phyloP scores from a whole-genome alignment of 2,888 invertebrate species.

The Oligia strigilis region DNA sequence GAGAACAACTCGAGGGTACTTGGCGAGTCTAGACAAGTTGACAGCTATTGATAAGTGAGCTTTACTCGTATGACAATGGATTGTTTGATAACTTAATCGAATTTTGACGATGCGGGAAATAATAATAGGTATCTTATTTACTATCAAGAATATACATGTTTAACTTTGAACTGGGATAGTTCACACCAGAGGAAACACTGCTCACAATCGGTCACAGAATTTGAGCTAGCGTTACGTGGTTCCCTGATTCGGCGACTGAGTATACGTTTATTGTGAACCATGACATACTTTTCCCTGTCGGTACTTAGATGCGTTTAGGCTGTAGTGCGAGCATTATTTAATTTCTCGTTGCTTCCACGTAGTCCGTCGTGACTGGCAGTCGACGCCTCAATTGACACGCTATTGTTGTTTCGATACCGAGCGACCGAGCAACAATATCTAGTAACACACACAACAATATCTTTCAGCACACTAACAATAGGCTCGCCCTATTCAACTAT shows the following conservation, averaged over 20 bases:
- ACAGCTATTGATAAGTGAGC: neutral
- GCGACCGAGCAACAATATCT: slow-evolving; percentile 1
- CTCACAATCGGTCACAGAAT: neutral
- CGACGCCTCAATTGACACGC: slow-evolving; percentile 23
- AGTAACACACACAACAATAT: neutral
- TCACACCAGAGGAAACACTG: neutral
- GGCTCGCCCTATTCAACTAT: neutral
- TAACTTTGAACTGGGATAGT: neutral
- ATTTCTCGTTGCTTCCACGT: slow-evolving; percentile 5
- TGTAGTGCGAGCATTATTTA: slow-evolving; percentile 4
- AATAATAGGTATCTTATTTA: neutral
- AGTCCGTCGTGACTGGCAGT: slow-evolving; percentile 28
- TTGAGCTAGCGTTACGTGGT: neutral
- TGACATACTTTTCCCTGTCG: neutral
- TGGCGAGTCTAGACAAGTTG: slow-evolving; percentile 18
- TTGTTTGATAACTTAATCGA: neutral
- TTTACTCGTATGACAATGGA: neutral
- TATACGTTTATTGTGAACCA: neutral
- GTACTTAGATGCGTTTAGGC: neutral
- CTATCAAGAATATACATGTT: neutral
- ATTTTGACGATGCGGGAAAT: neutral
- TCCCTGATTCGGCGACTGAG: neutral
- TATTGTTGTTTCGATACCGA: slow-evolving; percentile 28
- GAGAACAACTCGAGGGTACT: neutral
- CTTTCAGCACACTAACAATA: slow-evolving; percentile 1